Evolutionary conservation across 1,140 invertebrate genomes (phyloP).

Genomic region (Drosophila leontia): DNA sequence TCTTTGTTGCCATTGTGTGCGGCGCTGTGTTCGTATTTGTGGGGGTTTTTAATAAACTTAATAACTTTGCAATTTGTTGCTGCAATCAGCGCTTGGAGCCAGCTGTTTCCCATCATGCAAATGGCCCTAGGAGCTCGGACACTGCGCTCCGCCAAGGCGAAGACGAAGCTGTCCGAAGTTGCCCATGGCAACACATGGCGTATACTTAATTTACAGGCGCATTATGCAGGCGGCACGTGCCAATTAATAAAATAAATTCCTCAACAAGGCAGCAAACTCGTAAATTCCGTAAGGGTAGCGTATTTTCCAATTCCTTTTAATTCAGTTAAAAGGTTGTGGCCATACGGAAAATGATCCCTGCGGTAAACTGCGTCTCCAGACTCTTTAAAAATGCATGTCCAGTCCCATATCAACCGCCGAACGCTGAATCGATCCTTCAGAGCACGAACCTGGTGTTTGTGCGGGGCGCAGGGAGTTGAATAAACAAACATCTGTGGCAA

Average conservation of each 20-base stretch:
- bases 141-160: constrained; percentile 3
- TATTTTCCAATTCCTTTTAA: constrained; percentile 14
- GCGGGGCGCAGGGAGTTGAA: constrained; percentile 36
- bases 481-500: constrained; percentile 68
- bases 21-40: constrained; percentile 28
- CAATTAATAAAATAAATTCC: constrained; percentile 43
- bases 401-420: constrained; percentile 16
- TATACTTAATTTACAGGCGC: constrained; percentile 60
- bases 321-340: constrained; percentile 17
- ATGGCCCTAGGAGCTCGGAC: constrained; percentile 33
- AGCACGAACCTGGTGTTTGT: constrained; percentile 14
- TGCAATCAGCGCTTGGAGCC: constrained; percentile 67
- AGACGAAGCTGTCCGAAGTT: constrained; percentile 30
- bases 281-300: constrained; percentile 14
- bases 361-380: not conserved
- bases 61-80: constrained; percentile 81
- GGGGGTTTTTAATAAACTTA: constrained; percentile 77
- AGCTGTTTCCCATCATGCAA: constrained; percentile 46
- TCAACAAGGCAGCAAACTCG: constrained; percentile 9
- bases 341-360: constrained; percentile 5
- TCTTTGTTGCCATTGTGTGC: constrained; percentile 44
- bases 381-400: constrained; percentile 36
- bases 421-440: constrained; percentile 34
- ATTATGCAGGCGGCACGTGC: constrained; percentile 45
- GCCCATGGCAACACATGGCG: constrained; percentile 63